A percentile compares a stretch with the other conserved stretches of the same genome.
Evolutionary conservation across 1,140 invertebrate genomes (phyloP).

Genomic region (Physella acuta): DNA sequence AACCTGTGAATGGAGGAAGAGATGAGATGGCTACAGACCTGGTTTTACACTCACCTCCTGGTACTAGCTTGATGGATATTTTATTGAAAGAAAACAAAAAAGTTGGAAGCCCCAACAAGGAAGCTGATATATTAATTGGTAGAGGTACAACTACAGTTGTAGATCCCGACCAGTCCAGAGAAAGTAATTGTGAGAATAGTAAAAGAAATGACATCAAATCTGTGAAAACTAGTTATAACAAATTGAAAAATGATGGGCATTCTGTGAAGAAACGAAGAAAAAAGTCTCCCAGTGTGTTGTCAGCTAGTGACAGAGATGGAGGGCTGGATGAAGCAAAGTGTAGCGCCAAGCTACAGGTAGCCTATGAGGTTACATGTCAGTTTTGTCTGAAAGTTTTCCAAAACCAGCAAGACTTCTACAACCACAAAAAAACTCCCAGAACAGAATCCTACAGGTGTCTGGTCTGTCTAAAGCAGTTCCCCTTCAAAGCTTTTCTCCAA

Average conservation of each 20-base stretch:
- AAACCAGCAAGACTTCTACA: background rate
- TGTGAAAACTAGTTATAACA: background rate
- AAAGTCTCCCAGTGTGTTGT: background rate
- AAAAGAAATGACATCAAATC: background rate
- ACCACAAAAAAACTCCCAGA: constrained; percentile 10
- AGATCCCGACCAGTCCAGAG: too few species aligned
- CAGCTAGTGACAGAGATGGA: background rate
- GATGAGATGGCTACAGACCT: too few species aligned
- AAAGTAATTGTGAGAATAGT: background rate
- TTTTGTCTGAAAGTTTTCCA: constrained; percentile 11
- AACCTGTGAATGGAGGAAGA: too few species aligned
- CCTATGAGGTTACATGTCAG: constrained; percentile 12
- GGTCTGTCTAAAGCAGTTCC: constrained; percentile 5
- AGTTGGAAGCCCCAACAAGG: too few species aligned
- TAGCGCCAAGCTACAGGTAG: background rate
- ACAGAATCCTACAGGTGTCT: background rate
- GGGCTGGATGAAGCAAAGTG: background rate
- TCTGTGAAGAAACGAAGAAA: background rate
- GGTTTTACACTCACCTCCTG: too few species aligned
- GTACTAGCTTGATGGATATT: too few species aligned
- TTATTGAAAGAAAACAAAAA: too few species aligned
- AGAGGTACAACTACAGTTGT: too few species aligned
- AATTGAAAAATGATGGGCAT: background rate
- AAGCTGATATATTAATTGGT: too few species aligned
- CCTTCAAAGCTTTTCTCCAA: constrained; percentile 8